Percentiles rank a stretch among this genome's conserved stretches.
These are phyloP conservation scores for Dreissena rostriformis DNA, from an alignment of 1,140 invertebrate genomes.

Conservation along the genomic window DNA sequence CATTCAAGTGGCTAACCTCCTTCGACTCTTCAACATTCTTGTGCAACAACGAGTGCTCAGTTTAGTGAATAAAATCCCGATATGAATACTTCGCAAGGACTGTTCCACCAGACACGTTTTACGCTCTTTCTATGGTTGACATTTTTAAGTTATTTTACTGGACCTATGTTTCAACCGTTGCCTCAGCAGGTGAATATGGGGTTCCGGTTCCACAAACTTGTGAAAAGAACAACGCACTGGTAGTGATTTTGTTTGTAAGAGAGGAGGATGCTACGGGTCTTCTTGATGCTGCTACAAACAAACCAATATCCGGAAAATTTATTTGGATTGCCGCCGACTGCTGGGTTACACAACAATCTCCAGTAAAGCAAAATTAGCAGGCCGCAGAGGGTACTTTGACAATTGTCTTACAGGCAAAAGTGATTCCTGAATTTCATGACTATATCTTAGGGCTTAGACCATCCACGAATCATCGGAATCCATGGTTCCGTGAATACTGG, in stretches of 20 bases:
- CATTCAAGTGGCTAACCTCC: conserved; percentile 87
- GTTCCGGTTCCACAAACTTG: conserved; percentile 85
- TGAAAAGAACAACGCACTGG: conserved; percentile 85
- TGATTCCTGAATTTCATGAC: conserved; percentile 82
- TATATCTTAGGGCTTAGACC: conserved; percentile 78
- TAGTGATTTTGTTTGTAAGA: conserved; percentile 88
- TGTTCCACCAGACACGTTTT: conserved; percentile 87
- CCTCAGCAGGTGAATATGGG: conserved; percentile 89
- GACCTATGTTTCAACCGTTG: conserved; percentile 89
- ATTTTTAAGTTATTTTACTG: conserved; percentile 87
- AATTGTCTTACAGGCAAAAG: conserved; percentile 85
- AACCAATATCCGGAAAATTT: conserved; percentile 81
- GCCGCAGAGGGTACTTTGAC: conserved; percentile 91
- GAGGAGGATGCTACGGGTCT: conserved; percentile 87
- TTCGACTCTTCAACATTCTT: conserved; percentile 86
- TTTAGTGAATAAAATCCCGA: conserved; percentile 82
- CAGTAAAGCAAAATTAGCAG: conserved; percentile 87
- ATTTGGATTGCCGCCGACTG: conserved; percentile 91
- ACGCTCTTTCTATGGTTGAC: conserved; percentile 89
- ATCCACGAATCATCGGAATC: conserved; percentile 71
- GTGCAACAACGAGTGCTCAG: conserved; percentile 89
- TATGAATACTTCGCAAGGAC: conserved; percentile 90
- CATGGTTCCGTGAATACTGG: conserved; percentile 92
- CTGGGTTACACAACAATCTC: conserved; percentile 88
- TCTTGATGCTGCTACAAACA: conserved; percentile 82